Evolutionary conservation across 2,888 invertebrate genomes (phyloP), one percentile per base, ranked within the genome.

Genomic region (Anthophora plumipes): DNA sequence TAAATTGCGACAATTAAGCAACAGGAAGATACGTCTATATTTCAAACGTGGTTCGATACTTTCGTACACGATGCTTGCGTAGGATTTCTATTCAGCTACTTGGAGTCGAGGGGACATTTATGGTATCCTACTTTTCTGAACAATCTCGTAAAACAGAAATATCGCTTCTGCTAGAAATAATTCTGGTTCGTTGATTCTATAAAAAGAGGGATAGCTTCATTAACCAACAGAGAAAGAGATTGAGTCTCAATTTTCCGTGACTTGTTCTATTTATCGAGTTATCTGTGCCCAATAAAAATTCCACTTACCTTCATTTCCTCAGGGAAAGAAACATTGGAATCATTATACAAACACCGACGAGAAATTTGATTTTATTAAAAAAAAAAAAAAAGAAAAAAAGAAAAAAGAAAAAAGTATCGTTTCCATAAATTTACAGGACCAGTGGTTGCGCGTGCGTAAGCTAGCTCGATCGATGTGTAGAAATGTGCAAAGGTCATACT

Each of bases 391-490:
- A n/a, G n/a, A n/a, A n/a, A n/a, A n/a, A n/a, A n/a, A n/a, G n/a
- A n/a, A n/a, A n/a, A n/a, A n/a, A n/a, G n/a, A n/a, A n/a, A n/a
- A n/a, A 57, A 64, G 46, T 54, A 14, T 60, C 55, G 46, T 63
- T 69, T 59, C 64, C 64, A 59, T 48, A 68, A 81, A 11, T 71
- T 68, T 48, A 25, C 31, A 39, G 73, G 22, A 60, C 37, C 41
- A 0, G 25, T n/a, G 52, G 72, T 22, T 72, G 82, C 82, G 82
- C 82, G 71, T 82, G 82, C 82, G 82, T 82, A 59, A 68, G 43
- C 60, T 48, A 41, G 25, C 82, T 52, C 76, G 82, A 82, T 82
- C 82, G 20, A 82, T 82, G 82, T 80, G 72, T 80, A 50, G 72
- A 41, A 80, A 69, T 76, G 71, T 76, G 43, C 55, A 54, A 31